These are phyloP conservation scores for Poeciliopsis turrubarensis DNA, from an alignment of 2,113 vertebrate species.

Conservation along the genomic window DNA sequence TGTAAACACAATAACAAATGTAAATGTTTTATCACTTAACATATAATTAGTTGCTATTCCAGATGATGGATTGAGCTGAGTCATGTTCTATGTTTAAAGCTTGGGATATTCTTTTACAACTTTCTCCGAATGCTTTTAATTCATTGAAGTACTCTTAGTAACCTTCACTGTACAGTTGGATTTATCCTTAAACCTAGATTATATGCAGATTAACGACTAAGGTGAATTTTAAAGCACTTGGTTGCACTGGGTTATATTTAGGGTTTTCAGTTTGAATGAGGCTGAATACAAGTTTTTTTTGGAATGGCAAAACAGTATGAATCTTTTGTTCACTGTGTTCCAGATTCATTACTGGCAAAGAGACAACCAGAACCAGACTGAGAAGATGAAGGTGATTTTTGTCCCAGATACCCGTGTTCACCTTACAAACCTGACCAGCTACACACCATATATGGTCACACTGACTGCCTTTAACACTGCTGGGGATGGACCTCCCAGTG, in stretches of 20 bases:
- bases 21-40: no score
- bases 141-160: not conserved
- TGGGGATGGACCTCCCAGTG: conserved; percentile 90
- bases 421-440: conserved; percentile 92
- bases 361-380: conserved; percentile 85
- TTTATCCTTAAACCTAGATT: not conserved
- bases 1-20: no score
- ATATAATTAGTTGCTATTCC: no score
- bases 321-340: not conserved
- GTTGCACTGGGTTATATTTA: no score
- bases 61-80: no score
- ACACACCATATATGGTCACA: conserved; percentile 87
- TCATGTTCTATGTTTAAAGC: no score
- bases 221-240: no score
- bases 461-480: conserved; percentile 93
- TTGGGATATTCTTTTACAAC: no score
- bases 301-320: not conserved
- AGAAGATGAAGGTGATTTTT: conserved; percentile 91
- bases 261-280: no score
- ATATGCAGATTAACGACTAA: not conserved
- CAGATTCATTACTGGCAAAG: conserved; percentile 94
- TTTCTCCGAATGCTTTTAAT: not conserved
- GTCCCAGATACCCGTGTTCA: conserved; percentile 85
- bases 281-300: not conserved
- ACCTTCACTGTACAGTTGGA: not conserved